Evolutionary conservation across 2,797 vertebrate species (phyloP).

Genomic region (Karalla daura): DNA sequence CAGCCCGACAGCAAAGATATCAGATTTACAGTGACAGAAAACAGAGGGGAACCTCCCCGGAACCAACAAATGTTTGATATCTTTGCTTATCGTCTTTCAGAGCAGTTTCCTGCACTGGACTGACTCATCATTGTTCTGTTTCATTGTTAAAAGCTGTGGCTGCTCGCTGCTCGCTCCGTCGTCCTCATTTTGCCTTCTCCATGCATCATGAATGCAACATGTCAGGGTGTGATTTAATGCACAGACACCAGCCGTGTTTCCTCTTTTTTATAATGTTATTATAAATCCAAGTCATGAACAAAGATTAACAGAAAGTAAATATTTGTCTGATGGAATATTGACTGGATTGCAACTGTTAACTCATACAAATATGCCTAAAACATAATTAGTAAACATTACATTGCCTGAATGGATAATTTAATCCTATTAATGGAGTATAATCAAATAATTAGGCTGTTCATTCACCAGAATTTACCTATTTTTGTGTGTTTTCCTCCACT

Average conservation of each 20-base stretch:
- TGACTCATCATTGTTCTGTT: not conserved
- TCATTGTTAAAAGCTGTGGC: not conserved
- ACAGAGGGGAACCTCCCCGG: not conserved
- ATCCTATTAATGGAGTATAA: not conserved
- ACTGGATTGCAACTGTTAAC: conserved; percentile 14
- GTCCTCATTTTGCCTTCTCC: not conserved
- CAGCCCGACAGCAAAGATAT: not conserved
- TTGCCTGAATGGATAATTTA: conserved; percentile 9
- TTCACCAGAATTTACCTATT: not conserved
- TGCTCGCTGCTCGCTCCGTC: not conserved
- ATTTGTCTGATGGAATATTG: not conserved
- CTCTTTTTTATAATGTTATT: not conserved
- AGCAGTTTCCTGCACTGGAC: not conserved
- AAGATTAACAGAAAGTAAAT: not conserved
- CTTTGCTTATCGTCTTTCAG: not conserved
- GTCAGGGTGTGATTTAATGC: conserved; percentile 35
- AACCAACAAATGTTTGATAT: not conserved
- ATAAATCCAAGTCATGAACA: not conserved
- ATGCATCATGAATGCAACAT: conserved; percentile 9
- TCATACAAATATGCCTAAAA: conserved; percentile 46
- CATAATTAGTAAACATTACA: not conserved
- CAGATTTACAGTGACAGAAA: not conserved
- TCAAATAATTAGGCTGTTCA: conserved; percentile 1
- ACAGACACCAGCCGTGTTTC: not conserved
- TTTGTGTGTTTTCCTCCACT: not conserved